A percentile compares a stretch with the other conserved stretches of the same genome.
Conservation (phyloP, 35 echinoderm and acorn worm genomes). For the Ptychodera flava region DNA sequence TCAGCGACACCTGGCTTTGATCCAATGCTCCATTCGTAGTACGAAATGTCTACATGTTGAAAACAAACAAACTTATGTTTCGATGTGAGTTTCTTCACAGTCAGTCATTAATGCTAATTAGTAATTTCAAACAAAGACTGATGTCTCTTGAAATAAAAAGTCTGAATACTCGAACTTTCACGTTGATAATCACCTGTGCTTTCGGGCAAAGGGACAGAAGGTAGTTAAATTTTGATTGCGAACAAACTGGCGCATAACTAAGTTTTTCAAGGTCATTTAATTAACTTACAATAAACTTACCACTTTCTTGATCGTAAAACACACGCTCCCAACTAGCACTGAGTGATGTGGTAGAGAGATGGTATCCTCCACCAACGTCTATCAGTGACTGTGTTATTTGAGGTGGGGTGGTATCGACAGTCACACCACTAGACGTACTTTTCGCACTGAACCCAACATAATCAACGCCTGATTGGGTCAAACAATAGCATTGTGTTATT, state of each 20-base stretch:
- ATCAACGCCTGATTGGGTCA: slow-evolving; percentile 11
- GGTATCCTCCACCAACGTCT: background rate
- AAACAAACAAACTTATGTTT: too few species aligned
- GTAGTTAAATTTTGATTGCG: too few species aligned
- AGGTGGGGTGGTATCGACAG: slow-evolving; percentile 7
- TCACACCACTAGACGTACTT: background rate
- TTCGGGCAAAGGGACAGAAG: too few species aligned
- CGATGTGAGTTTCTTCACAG: too few species aligned
- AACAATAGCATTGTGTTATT: background rate
- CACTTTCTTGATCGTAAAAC: slow-evolving; percentile 13
- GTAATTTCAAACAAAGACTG: too few species aligned
- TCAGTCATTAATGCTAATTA: too few species aligned
- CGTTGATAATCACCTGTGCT: too few species aligned
- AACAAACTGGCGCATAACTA: too few species aligned
- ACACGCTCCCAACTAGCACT: slow-evolving; percentile 6
- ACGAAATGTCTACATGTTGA: background rate
- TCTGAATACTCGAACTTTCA: too few species aligned
- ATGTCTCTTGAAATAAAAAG: too few species aligned
- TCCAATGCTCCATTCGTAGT: slow-evolving; percentile 16
- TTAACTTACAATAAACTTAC: too few species aligned
- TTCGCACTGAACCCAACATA: background rate
- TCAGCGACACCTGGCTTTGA: background rate
- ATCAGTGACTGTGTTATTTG: background rate
- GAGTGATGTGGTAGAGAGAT: background rate
- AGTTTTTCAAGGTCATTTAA: too few species aligned